phyloP scores from a whole-genome alignment of 2,113 vertebrate genomes.

The Engystomops pustulosus region DNA sequence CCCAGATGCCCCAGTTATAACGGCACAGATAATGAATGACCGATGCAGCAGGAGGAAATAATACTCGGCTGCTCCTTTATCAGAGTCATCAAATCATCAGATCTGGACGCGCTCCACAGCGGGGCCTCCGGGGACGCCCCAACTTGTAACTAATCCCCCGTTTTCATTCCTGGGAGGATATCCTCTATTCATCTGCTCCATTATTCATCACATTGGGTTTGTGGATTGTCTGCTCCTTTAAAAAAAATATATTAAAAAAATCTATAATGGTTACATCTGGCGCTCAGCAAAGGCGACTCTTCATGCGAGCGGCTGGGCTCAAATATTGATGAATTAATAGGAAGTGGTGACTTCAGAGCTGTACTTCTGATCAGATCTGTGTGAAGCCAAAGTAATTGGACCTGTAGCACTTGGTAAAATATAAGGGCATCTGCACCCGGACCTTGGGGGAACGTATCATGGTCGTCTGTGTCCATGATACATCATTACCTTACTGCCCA shows the following conservation, averaged over 20 bases:
- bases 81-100: constrained; percentile 49
- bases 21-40: neutral
- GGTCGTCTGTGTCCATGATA: no score
- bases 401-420: no score
- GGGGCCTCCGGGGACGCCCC: neutral
- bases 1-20: neutral
- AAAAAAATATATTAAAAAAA: constrained; percentile 34
- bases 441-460: no score
- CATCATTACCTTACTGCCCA: no score
- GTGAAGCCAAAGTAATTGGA: neutral
- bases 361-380: constrained; percentile 1
- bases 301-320: neutral
- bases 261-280: no score
- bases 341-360: neutral
- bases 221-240: constrained; percentile 20
- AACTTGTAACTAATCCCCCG: constrained; percentile 56
- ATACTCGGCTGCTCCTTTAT: constrained; percentile 42
- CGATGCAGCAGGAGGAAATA: neutral
- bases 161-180: constrained; percentile 46
- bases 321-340: constrained; percentile 17
- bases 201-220: constrained; percentile 50
- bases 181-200: constrained; percentile 46
- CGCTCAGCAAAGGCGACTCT: no score
- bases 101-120: constrained; percentile 6
- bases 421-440: no score